Evolutionary conservation across 2,797 vertebrate genomes (phyloP).

Genomic region (Gymnothorax reevesii): DNA sequence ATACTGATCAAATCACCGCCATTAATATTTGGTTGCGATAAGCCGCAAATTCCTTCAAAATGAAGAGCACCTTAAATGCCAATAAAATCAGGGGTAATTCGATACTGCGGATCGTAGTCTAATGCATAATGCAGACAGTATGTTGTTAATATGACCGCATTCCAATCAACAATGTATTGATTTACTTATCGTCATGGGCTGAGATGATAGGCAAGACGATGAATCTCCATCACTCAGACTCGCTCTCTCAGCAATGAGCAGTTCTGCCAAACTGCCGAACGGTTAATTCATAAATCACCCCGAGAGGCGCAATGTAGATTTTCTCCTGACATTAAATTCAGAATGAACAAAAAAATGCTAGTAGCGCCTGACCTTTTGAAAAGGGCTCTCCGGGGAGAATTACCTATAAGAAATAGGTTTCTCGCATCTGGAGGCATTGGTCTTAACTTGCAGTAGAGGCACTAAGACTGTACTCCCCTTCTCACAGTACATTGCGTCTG

Average conservation of each 20-base stretch:
- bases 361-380: slow-evolving; percentile 28
- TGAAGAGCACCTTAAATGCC: slow-evolving; percentile 15
- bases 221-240: background rate
- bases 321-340: background rate
- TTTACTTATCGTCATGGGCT: background rate
- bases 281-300: slow-evolving; percentile 21
- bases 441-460: background rate
- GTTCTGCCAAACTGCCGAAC: background rate
- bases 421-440: background rate
- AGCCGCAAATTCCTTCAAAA: slow-evolving; percentile 6
- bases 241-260: background rate
- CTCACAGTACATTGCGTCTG: background rate
- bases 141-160: background rate
- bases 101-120: background rate
- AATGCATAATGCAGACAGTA: background rate
- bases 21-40: background rate
- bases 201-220: background rate
- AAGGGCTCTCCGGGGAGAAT: slow-evolving; percentile 6
- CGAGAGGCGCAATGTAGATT: background rate
- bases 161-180: background rate
- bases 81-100: slow-evolving; percentile 8
- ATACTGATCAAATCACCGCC: background rate
- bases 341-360: slow-evolving; percentile 22
- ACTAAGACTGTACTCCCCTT: background rate
- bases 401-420: slow-evolving; percentile 17